phyloP scores from a whole-genome alignment of 2,888 invertebrate genomes.

The Quadroppia sp. region DNA sequence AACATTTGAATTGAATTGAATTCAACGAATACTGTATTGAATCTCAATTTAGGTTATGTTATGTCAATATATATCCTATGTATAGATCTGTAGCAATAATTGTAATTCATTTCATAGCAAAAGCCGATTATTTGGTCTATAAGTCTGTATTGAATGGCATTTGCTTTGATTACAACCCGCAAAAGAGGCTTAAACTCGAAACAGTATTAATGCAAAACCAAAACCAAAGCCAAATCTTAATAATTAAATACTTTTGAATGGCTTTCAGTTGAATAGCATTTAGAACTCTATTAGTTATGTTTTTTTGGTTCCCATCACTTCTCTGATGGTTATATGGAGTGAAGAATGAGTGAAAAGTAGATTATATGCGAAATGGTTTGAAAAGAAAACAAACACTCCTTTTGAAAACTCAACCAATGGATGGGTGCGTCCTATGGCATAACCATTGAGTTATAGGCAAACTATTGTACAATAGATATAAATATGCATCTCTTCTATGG shows the following conservation, averaged over 20 bases:
- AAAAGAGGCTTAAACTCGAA: constrained; percentile 32
- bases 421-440: constrained; percentile 31
- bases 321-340: neutral
- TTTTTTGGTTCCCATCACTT: constrained; percentile 10
- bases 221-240: neutral
- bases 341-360: constrained; percentile 14
- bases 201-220: neutral
- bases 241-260: neutral
- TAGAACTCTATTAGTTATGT: neutral
- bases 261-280: neutral
- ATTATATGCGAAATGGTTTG: constrained; percentile 34
- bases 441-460: constrained; percentile 4
- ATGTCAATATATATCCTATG: neutral
- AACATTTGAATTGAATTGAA: neutral
- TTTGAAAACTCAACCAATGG: constrained; percentile 4
- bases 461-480: constrained; percentile 29
- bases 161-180: constrained; percentile 32
- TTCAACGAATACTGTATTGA: neutral
- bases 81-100: neutral
- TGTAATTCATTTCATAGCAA: constrained; percentile 29
- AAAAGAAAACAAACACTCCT: constrained; percentile 36
- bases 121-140: constrained; percentile 24
- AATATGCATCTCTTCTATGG: constrained; percentile 8
- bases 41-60: neutral
- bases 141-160: constrained; percentile 21